Conservation (phyloP, 2,888 invertebrate species). For the Gortyna flavago region DNA sequence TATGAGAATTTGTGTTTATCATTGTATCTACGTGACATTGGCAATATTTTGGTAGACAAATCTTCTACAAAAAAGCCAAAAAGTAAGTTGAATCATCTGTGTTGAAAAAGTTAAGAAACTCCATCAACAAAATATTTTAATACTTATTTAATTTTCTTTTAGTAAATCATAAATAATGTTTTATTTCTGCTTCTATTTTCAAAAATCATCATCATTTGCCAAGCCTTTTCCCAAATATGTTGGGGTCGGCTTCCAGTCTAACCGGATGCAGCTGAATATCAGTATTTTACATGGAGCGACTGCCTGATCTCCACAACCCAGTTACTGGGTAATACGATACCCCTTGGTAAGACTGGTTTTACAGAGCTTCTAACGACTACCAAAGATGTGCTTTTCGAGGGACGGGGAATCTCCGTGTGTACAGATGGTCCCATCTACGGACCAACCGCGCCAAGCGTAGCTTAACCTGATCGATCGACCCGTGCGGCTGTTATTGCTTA, state of each 20-base stretch:
- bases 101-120: not conserved
- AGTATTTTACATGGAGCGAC: not conserved
- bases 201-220: too few relatives aligned
- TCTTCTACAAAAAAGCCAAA: not conserved
- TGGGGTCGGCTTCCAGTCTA: not conserved
- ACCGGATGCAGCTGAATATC: not conserved
- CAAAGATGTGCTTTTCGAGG: not conserved
- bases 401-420: too few relatives aligned
- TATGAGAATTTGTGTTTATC: not conserved
- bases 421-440: not conserved
- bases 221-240: not conserved
- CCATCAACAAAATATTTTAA: not conserved
- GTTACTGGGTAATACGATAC: not conserved
- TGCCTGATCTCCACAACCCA: not conserved
- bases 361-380: not conserved
- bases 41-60: not conserved
- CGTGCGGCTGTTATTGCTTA: not conserved
- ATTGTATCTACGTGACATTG: not conserved
- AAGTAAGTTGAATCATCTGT: not conserved
- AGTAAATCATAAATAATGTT: too few relatives aligned
- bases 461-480: not conserved
- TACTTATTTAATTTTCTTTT: too few relatives aligned
- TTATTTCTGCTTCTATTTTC: too few relatives aligned
- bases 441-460: not conserved
- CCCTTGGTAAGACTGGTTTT: not conserved